These are phyloP conservation scores for Cossypha caffra DNA, from an alignment of 2,797 vertebrate genomes.

Conservation along the genomic window DNA sequence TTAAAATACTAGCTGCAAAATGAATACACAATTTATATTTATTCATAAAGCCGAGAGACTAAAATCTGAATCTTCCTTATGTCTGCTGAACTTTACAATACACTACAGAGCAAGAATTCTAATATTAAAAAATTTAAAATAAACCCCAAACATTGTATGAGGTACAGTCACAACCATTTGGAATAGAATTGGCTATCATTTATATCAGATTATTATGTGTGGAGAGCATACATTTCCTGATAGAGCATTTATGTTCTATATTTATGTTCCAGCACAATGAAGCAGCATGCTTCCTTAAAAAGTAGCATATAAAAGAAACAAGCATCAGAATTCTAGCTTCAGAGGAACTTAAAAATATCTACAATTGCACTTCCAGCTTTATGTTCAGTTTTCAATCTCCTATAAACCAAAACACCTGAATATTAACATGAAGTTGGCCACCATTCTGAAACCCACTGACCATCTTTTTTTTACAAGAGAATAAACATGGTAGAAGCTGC, in stretches of 20 bases:
- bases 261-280: not conserved
- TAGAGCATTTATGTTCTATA: not conserved
- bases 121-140: not conserved
- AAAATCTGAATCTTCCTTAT: slow-evolving; percentile 16
- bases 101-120: not conserved
- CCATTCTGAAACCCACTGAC: not conserved
- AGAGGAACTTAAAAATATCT: not conserved
- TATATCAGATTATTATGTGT: not conserved
- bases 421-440: not conserved
- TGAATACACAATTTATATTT: slow-evolving; percentile 22
- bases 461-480: not conserved
- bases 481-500: not conserved
- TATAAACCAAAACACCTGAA: not conserved
- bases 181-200: not conserved
- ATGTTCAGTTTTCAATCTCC: not conserved
- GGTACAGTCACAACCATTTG: not conserved
- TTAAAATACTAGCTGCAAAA: slow-evolving; percentile 41
- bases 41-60: not conserved
- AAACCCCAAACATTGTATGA: not conserved
- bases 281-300: not conserved
- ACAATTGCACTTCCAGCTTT: not conserved
- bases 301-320: not conserved
- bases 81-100: not conserved
- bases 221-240: not conserved
- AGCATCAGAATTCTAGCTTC: not conserved